Percentiles rank a stretch among this genome's conserved stretches.
Evolutionary conservation across 2,888 invertebrate genomes (phyloP).

Genomic region (Orchesella flavescens): DNA sequence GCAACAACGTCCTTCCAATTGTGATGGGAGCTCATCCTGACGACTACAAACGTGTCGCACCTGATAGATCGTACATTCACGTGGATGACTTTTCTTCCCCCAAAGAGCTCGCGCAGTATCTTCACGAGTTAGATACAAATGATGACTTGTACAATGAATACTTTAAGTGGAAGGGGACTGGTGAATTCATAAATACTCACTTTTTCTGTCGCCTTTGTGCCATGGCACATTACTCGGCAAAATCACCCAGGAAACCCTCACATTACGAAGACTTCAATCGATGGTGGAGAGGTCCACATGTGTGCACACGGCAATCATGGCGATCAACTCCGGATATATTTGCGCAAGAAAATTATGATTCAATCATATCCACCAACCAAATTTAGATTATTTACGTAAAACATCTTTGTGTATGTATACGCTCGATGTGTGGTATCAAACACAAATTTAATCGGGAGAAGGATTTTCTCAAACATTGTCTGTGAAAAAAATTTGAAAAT

Average conservation of each 20-base stretch:
- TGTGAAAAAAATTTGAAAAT: not conserved
- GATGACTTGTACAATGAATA: constrained; percentile 94
- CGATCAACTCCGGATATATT: constrained; percentile 74
- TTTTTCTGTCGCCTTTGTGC: constrained; percentile 94
- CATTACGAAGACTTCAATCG: constrained; percentile 88
- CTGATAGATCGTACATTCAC: constrained; percentile 93
- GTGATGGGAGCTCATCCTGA: constrained; percentile 96
- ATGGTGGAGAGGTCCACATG: constrained; percentile 88
- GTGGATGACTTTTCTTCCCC: constrained; percentile 95
- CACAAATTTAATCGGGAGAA: not conserved
- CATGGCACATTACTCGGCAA: constrained; percentile 81
- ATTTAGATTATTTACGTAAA: not conserved
- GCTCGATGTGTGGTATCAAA: not conserved
- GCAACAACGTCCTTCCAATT: constrained; percentile 90
- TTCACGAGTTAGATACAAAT: constrained; percentile 88
- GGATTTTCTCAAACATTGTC: not conserved
- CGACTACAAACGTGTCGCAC: constrained; percentile 91
- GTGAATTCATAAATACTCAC: constrained; percentile 96
- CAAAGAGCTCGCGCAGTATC: constrained; percentile 88
- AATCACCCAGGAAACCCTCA: constrained; percentile 72
- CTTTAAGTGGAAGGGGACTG: constrained; percentile 93
- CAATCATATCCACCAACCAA: constrained; percentile 35
- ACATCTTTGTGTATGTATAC: not conserved
- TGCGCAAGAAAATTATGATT: constrained; percentile 66
- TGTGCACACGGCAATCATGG: constrained; percentile 86